These are phyloP conservation scores for Saturnia pavonia DNA, from an alignment of 2,888 invertebrate species.

Conservation along the genomic window DNA sequence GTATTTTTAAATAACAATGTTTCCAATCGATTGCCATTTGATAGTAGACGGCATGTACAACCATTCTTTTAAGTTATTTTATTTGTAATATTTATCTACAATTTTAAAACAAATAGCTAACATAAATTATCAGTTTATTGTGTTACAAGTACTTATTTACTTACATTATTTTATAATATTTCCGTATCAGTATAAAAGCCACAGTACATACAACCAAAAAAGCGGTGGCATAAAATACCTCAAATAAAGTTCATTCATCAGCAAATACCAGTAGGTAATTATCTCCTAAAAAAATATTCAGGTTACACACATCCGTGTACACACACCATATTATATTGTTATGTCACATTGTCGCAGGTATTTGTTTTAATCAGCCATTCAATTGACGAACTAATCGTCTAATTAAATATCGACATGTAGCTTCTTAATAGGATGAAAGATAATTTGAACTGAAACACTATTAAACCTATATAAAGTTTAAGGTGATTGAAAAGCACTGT, in stretches of 20 bases:
- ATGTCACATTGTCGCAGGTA: neutral
- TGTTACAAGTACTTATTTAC: neutral
- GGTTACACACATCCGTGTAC: neutral
- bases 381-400: neutral
- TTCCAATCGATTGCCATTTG: slow-evolving; percentile 68
- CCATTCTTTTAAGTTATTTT: slow-evolving; percentile 35
- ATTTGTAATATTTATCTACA: neutral
- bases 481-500: too few species aligned
- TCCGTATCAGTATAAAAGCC: neutral
- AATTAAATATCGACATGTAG: too few species aligned
- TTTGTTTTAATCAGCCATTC: neutral
- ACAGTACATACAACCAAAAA: slow-evolving; percentile 7
- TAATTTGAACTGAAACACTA: too few species aligned
- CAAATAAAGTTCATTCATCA: neutral
- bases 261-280: neutral
- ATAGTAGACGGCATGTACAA: slow-evolving; percentile 65
- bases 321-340: neutral
- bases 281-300: neutral
- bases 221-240: neutral
- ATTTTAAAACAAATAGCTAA: neutral
- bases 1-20: slow-evolving; percentile 74
- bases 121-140: neutral
- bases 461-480: slow-evolving; percentile 34
- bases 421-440: too few species aligned
- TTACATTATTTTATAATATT: neutral